These are phyloP conservation scores for Poeciliopsis occidentalis DNA, from an alignment of 2,113 vertebrate genomes.

Conservation along the genomic window DNA sequence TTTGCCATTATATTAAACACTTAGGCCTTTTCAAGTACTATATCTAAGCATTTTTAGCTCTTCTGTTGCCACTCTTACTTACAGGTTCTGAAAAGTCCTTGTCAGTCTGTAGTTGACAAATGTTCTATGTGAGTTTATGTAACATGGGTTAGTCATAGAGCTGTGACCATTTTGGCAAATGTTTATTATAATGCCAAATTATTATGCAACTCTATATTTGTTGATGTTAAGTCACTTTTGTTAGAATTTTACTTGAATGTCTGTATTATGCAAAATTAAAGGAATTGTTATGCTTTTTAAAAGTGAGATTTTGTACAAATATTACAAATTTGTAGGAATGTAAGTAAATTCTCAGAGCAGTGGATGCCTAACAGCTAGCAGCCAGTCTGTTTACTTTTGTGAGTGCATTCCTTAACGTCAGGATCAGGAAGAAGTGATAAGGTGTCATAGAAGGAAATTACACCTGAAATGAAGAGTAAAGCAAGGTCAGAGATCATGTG, in stretches of 20 bases:
- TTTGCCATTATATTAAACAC: slow-evolving; percentile 26
- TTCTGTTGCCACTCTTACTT: background rate
- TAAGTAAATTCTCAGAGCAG: background rate
- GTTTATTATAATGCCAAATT: background rate
- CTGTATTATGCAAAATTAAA: background rate
- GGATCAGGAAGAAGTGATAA: background rate
- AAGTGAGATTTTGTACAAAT: background rate
- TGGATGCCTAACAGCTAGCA: background rate
- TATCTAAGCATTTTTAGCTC: slow-evolving; percentile 8
- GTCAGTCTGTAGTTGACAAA: too few species aligned
- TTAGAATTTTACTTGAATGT: background rate
- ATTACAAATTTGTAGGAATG: background rate
- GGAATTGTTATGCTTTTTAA: background rate
- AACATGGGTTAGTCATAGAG: too few species aligned
- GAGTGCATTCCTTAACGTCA: background rate
- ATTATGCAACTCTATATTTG: background rate
- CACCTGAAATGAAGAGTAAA: background rate
- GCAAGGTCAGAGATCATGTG: background rate
- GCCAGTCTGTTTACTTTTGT: background rate
- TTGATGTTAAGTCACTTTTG: background rate
- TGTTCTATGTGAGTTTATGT: too few species aligned
- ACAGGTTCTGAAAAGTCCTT: background rate
- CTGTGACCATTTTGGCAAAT: background rate
- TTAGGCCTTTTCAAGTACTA: slow-evolving; percentile 5
- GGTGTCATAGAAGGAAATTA: background rate